phyloP scores from a whole-genome alignment of 2,797 vertebrate genomes.

The Geotrypetes seraphini region DNA sequence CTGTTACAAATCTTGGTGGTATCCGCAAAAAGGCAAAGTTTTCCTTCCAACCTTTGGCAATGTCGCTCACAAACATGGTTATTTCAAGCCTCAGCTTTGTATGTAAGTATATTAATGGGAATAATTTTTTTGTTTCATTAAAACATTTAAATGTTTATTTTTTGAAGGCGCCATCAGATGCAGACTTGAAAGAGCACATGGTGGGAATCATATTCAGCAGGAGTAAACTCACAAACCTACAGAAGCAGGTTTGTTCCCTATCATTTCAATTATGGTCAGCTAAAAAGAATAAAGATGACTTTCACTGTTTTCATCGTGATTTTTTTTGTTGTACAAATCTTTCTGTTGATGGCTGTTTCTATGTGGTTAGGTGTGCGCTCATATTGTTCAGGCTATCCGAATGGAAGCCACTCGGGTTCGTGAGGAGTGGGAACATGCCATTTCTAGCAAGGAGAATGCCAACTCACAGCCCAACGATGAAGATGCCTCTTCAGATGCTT shows the following conservation, averaged over 20 bases:
- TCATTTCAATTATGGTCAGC: too few relatives aligned
- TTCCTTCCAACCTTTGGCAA: too few relatives aligned
- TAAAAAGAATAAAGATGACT: fast-evolving
- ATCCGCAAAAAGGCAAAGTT: too few relatives aligned
- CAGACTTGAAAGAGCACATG: slow-evolving; percentile 98
- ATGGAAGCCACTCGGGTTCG: slow-evolving; percentile 96
- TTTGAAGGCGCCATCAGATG: slow-evolving; percentile 85
- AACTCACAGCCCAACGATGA: slow-evolving; percentile 96
- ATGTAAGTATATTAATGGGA: too few relatives aligned
- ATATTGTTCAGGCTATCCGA: slow-evolving; percentile 96
- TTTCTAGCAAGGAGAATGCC: slow-evolving; percentile 97
- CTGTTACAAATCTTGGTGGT: too few relatives aligned
- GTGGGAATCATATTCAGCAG: slow-evolving; percentile 98
- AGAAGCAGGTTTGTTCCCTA: slow-evolving; percentile 87
- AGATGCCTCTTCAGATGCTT: slow-evolving; percentile 90
- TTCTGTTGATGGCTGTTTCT: not conserved
- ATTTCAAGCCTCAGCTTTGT: too few relatives aligned
- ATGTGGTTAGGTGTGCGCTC: slow-evolving; percentile 77
- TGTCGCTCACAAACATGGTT: too few relatives aligned
- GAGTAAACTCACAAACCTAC: slow-evolving; percentile 96
- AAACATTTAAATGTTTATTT: slow-evolving; percentile 16
- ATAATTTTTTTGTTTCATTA: not conserved
- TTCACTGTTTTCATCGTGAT: fast-evolving
- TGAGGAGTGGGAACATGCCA: slow-evolving; percentile 97
- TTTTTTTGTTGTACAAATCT: too few relatives aligned